A percentile compares a stretch with the other conserved stretches of the same genome.
phyloP scores from a whole-genome alignment of 2,113 vertebrate genomes.

The Asarcornis scutulata region DNA sequence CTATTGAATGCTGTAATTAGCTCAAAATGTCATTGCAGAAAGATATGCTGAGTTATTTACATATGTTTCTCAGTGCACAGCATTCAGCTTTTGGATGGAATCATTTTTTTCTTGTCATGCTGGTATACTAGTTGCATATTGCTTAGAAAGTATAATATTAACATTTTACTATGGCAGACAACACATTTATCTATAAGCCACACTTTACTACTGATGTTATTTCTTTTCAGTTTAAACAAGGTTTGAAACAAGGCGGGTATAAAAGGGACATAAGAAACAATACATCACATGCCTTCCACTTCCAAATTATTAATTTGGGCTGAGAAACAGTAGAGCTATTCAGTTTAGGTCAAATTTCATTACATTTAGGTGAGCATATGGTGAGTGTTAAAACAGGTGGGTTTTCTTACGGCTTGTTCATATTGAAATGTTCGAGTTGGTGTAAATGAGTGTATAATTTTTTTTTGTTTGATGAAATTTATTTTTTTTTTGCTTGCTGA shows the following conservation, averaged over 20 bases:
- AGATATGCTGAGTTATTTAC: not conserved
- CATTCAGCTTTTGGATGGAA: accelerated
- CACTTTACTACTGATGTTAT: not conserved
- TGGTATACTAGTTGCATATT: not conserved
- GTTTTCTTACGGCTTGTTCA: not conserved
- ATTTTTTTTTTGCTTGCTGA: not conserved
- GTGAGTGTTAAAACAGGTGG: not conserved
- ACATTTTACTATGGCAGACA: not conserved
- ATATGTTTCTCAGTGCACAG: not conserved
- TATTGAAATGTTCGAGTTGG: not conserved
- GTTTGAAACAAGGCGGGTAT: not conserved
- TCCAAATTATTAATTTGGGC: not conserved
- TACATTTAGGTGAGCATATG: not conserved
- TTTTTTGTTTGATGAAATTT: not conserved
- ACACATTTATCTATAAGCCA: not conserved
- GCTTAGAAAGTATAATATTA: not conserved
- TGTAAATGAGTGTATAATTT: not conserved
- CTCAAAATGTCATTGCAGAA: not conserved
- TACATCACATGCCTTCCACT: not conserved
- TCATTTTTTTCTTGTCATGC: not conserved
- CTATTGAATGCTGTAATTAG: not conserved
- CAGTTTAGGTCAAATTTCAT: not conserved
- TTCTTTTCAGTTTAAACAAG: not conserved
- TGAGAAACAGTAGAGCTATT: not conserved
- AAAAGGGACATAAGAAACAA: not conserved